A percentile compares a stretch with the other conserved stretches of the same genome.
Evolutionary conservation across 2,797 vertebrate genomes (phyloP).

Genomic region (Dermochelys coriacea): DNA sequence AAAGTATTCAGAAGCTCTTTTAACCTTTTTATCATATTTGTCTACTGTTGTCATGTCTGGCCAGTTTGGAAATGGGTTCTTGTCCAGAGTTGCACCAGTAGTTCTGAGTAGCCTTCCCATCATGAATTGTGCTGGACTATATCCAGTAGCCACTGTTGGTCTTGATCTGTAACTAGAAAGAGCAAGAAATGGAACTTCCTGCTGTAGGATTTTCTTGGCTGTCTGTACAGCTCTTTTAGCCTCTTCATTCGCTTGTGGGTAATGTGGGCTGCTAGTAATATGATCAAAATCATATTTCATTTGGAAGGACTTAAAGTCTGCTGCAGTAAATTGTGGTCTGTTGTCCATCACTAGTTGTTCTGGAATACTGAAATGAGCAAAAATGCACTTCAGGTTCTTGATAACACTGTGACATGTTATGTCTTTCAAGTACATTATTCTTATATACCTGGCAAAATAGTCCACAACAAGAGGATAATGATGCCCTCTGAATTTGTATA

Average conservation of each 20-base stretch:
- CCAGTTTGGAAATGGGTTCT: background rate
- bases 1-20: background rate
- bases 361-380: background rate
- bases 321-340: background rate
- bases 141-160: background rate
- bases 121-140: background rate
- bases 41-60: background rate
- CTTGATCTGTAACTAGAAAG: background rate
- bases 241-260: background rate
- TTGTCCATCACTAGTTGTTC: background rate
- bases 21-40: background rate
- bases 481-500: background rate
- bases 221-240: background rate
- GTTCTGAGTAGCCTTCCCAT: background rate
- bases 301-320: background rate
- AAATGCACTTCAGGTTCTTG: background rate
- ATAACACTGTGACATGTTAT: background rate
- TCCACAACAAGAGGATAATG: background rate
- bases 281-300: background rate
- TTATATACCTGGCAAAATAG: background rate
- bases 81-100: background rate
- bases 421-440: background rate
- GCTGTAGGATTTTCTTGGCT: background rate
- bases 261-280: background rate
- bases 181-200: background rate